Base-by-base conservation (phyloP, 2,797 vertebrate species). In the Halcyon chelicuti region DNA sequence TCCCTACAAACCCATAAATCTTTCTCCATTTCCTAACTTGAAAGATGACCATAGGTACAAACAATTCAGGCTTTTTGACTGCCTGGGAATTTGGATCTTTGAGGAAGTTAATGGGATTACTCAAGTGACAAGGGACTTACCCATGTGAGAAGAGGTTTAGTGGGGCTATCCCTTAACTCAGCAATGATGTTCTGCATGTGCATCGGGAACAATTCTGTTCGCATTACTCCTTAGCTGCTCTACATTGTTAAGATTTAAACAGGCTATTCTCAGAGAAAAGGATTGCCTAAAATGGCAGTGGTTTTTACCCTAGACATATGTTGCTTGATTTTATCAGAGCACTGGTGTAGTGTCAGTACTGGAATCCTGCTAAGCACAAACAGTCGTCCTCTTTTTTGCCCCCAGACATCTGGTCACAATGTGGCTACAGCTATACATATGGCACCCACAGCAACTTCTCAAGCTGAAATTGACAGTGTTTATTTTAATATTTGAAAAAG, bases 401-500 rank as follows among this genome's bases (percentile, higher is more conserved):
- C 26, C 28, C 1, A 1, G 35, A 73, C 75, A 71, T 84, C 83
- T 81, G 71, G 54, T 92, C 49, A 77, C 57, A 54, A 58, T 49
- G 62, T 70, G 63, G 55, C 52, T 86, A 51, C 60, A 86, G 66
- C 61, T 89, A 44, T 52, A 88, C 19, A 65, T 62, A 31, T 91
- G 73, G 17, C 52, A 90, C 39, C 16, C 33, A 58, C 15, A 82
- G 17, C 22, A 86, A 12, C n/a, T 71, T 61, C 63, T 77, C 40
- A 33, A 57, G 25, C 14, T 86, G 80, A 52, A 79, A 83, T 85
- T 26, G 42, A 33, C 8, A 37, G 13, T 88, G 49, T 55, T 93
- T 91, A 54, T 94, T 88, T 93, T 81, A 86, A 54, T 86, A 84
- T 76, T 94, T 86, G n/a, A 4, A 76, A 84, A 92, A 84, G 9